Base-by-base conservation (phyloP, 2,888 invertebrate genomes). In the Tiliacea citrago region DNA sequence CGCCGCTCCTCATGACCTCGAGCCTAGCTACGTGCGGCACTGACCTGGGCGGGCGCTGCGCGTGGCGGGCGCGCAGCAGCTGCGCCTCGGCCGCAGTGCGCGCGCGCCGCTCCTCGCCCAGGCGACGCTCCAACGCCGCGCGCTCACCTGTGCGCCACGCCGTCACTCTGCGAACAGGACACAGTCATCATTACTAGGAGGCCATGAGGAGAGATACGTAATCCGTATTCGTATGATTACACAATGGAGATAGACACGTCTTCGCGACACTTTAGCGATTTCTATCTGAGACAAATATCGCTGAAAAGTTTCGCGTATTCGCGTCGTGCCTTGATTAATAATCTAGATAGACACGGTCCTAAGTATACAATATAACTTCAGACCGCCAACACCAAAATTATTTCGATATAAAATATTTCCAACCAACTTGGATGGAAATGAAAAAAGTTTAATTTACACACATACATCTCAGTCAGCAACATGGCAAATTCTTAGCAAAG, bases 61-160 rank as follows among this genome's bases (percentile, higher is more conserved):
- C 81, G 84, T 86, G 77, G 16, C 86, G 75, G 1, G 89, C 89
- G 24, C 89, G 81, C 57, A 89, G 98, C 76, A 97, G 97, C 89
- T 98, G 97, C 87, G 98, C 97, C 95, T 99, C 99, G 73, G 94
- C 94, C 45, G 97, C 97, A 69, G 97, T 97, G 87, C 98, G 97
- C 88, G 98, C 97, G 86, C 99, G 98, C 67, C 98, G 96, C 95
- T 99, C 99, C 83, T 99, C 99, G 62, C 97, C 97, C 82, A 99
- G 96, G 82, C 98, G 97, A 87, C 98, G 97, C 96, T 99, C 99
- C 86, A 99, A 96, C 86, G 97, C 97, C 90, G 98, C 98, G 16
- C 94, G 92, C 88, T 94, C 99, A 85, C 89, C 92, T 98, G 86
- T 97, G 95, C 92, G 98, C 98, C 91, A 99, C 75, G 88, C 79